A percentile compares a stretch with the other conserved stretches of the same genome.
phyloP scores from a whole-genome alignment of 2,113 vertebrate species.

The Percina caprodes region DNA sequence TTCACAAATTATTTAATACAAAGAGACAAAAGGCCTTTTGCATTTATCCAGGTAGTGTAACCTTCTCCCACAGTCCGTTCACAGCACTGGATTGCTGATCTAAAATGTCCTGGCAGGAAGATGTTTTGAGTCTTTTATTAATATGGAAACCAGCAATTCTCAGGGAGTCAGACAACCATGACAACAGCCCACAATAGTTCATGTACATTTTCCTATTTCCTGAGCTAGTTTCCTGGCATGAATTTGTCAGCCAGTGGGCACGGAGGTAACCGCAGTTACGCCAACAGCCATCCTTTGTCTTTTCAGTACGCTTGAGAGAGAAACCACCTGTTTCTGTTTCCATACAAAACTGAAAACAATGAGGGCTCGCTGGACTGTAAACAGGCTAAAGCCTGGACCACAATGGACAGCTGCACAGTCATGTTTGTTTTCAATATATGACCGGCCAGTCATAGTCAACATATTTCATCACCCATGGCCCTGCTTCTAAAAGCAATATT shows the following conservation, averaged over 20 bases:
- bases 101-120: conserved; percentile 47
- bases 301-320: conserved; percentile 36
- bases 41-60: conserved; percentile 41
- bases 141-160: conserved; percentile 19
- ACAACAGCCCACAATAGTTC: conserved; percentile 15
- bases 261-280: conserved; percentile 40
- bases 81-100: conserved; percentile 32
- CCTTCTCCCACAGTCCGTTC: conserved; percentile 26
- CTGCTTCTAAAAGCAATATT: conserved; percentile 8
- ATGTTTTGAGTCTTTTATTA: conserved; percentile 14
- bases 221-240: conserved; percentile 34
- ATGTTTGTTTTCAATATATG: conserved; percentile 20
- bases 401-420: conserved; percentile 43
- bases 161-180: conserved; percentile 27
- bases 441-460: not conserved
- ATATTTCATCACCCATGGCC: not conserved
- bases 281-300: conserved; percentile 59
- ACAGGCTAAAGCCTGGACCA: conserved; percentile 29
- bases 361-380: conserved; percentile 58
- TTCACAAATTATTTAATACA: conserved; percentile 31
- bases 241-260: conserved; percentile 40
- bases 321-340: conserved; percentile 62
- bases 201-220: conserved; percentile 40
- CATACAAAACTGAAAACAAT: conserved; percentile 54
- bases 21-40: conserved; percentile 49